Percentiles rank a stretch among this genome's conserved stretches.
phyloP scores from a whole-genome alignment of 2,888 invertebrate genomes.

The Sarcophaga subvicina region DNA sequence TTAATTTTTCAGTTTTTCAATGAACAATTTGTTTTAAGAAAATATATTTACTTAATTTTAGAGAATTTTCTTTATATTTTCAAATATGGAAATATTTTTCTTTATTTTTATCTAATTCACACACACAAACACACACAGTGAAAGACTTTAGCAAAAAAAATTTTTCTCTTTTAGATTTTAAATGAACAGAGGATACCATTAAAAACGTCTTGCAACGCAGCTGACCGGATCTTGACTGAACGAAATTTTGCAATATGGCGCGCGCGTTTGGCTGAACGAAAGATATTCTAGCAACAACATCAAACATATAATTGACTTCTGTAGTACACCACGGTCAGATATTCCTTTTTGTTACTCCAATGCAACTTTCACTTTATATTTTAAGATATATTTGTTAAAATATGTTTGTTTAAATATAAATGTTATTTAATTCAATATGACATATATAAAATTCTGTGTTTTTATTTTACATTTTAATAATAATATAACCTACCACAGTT shows the following conservation, averaged over 20 bases:
- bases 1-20: conserved; percentile 9
- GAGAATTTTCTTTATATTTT: conserved; percentile 26
- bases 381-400: no score
- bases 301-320: no score
- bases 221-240: conserved; percentile 85
- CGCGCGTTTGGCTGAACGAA: conserved; percentile 74
- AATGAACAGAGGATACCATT: neutral
- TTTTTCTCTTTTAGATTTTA: neutral
- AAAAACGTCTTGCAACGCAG: conserved; percentile 83
- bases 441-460: no score
- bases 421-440: no score
- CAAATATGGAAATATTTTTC: conserved; percentile 48
- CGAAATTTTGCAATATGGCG: conserved; percentile 79
- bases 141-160: conserved; percentile 61
- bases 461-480: no score
- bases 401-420: no score
- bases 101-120: conserved; percentile 57
- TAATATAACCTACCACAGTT: neutral
- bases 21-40: conserved; percentile 16
- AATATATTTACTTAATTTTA: conserved; percentile 21
- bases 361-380: no score
- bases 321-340: no score
- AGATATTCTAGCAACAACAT: conserved; percentile 33
- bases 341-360: no score
- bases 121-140: conserved; percentile 68